Evolutionary conservation across 2,797 vertebrate species (phyloP), one percentile per base, ranked within the genome.

Genomic region (Hyperoplus lanceolatus): DNA sequence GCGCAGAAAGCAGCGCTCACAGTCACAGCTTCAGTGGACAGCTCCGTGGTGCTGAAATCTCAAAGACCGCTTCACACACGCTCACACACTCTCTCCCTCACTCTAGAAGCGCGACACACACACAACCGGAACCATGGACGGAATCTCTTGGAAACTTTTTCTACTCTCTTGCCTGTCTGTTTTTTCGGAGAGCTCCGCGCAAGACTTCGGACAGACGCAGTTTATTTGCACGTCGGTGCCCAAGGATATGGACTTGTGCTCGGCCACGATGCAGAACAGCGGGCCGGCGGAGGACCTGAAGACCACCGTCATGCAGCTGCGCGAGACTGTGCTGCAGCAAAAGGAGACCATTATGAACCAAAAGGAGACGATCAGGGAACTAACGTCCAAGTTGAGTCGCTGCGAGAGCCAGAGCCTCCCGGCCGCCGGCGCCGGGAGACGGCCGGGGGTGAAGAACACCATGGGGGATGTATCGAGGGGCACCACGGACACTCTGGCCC

Each of bases 181-280:
- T 55, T 75, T 87, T 29, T 29, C 29, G 78, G 78, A 91, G 79
- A 87, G 95, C 70, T 88, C 92, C 57, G 94, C 95, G 42, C 97
- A 97, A 92, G 94, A 97, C 91, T 95, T 97, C 82, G 96, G 96
- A 81, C 97, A 97, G 92, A 97, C 97, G 55, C 97, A 98, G 79
- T 99, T 99, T 88, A 95, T 99, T 89, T 99, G 98, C 96, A 98
- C 97, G 85, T 99, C 98, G 71, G 97, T 99, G 89, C 98, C 98
- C 15, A 95, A 96, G 94, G 97, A 98, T 92, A 95, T 96, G 95
- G 97, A 99, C 94, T 79, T 98, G 96, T 99, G 98, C 91, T 93
- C 97, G 2, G 96, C 97, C 43, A 91, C 97, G 6, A 96, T 97
- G 94, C 96, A 97, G 91, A 96, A 96, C 87, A 95, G 94, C 90